These are phyloP conservation scores for Nesoenas mayeri DNA, from an alignment of 2,113 vertebrate species.

Conservation along the genomic window DNA sequence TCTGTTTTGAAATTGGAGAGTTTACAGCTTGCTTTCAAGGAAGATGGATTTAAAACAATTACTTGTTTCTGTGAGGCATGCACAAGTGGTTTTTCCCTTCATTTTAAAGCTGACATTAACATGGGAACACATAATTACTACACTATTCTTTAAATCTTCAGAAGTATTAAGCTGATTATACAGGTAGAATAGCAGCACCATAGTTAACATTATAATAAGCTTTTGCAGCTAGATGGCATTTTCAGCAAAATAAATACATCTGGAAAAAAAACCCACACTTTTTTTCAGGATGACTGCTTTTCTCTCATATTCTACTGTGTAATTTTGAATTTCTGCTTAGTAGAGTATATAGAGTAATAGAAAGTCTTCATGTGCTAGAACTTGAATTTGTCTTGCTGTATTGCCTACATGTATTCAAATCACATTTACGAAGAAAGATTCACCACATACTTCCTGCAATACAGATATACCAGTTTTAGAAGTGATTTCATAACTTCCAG, in stretches of 20 bases:
- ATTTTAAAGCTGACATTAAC: conserved; percentile 24
- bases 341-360: neutral
- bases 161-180: neutral
- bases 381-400: neutral
- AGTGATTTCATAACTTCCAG: neutral
- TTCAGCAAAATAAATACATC: neutral
- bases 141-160: neutral
- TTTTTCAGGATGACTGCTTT: neutral
- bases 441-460: neutral
- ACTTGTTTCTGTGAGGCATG: conserved; percentile 4
- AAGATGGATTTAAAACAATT: conserved; percentile 39
- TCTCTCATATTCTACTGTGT: neutral
- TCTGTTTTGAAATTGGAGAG: conserved; percentile 12
- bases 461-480: neutral
- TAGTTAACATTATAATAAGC: neutral
- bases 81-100: neutral
- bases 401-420: neutral
- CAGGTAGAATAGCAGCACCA: neutral
- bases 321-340: neutral
- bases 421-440: neutral
- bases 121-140: neutral
- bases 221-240: neutral
- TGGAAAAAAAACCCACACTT: neutral
- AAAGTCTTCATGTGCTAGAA: neutral
- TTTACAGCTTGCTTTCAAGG: conserved; percentile 15